Base-by-base conservation (phyloP, 2,888 invertebrate genomes). In the Cheilosia grossa region DNA sequence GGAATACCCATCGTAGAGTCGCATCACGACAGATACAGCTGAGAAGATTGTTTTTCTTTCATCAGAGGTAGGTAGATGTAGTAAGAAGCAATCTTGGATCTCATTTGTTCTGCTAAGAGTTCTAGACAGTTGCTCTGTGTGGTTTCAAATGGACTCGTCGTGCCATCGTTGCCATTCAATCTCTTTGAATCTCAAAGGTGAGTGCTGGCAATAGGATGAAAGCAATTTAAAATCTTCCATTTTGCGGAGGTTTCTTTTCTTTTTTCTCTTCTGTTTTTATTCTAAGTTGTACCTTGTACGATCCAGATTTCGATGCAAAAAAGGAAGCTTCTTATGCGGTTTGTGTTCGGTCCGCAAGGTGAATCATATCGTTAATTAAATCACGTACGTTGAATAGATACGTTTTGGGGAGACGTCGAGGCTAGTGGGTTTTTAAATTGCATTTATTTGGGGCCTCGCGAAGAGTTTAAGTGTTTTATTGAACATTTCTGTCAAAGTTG, bases 341-440 rank as follows among this genome's bases (percentile, higher is more conserved):
- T 33, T 75, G 37, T 2, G 15, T n/a, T 70, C 19, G 19, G 13
- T 30, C 49, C 19, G 10, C 4, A 19, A 77, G 58, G 54, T 64
- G 64, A 77, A 77, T 59, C 44, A 53, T 72, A 70, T 82, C 82
- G 64, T 77, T 82, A 82, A 82, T 82, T 77, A 70, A 82, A 82
- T 82, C 82, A 82, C 82, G 82, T 82, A 59, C 70, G 37, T 61
- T 67, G 54, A 58, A 53, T n/a, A 40, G 66, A 59, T 59, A 51
- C 40, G 27, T 56, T 37, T 30, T 37, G 42, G 44, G 27, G 30
- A 30, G 54, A 53, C 3, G 9, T 27, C 27, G 7, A 13, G 54
- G 13, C 17, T 13, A 9, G 54, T 13, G 1, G 19, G 15, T n/a
- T 33, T 54, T 10, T 2, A 7, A n/a, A 15, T 37, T 37, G 37